A percentile compares a stretch with the other conserved stretches of the same genome.
Conservation (phyloP, 2,113 vertebrate species). For the Chaetura pelagica region DNA sequence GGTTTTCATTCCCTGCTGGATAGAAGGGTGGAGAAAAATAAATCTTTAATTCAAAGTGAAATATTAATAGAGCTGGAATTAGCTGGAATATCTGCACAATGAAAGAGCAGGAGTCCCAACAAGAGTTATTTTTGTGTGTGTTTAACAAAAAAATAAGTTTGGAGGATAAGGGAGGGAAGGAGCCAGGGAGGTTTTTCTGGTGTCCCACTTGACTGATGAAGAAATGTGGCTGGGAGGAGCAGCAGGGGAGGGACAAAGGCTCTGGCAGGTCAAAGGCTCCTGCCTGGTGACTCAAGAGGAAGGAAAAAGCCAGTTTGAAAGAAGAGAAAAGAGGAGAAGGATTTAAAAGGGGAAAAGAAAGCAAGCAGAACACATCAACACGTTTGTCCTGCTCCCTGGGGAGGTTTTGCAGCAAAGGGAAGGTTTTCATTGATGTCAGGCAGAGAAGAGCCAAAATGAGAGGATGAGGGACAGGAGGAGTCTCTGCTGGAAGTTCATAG, state of each 20-base stretch:
- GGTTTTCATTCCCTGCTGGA: constrained; percentile 55
- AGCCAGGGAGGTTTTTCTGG: not conserved
- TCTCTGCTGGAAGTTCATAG: not conserved
- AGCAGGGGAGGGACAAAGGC: fast-evolving
- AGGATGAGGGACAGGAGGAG: not conserved
- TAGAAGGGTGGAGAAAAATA: constrained; percentile 5
- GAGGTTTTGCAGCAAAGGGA: not conserved
- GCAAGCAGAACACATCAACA: not conserved
- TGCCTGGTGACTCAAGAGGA: not conserved
- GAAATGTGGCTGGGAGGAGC: fast-evolving
- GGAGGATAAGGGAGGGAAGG: not conserved
- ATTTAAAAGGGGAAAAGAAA: not conserved
- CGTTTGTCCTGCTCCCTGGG: not conserved
- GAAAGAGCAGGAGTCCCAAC: constrained; percentile 12
- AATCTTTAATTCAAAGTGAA: constrained; percentile 77
- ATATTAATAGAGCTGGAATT: constrained; percentile 75
- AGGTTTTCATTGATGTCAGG: not conserved
- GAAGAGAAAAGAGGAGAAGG: not conserved
- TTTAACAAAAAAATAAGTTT: not conserved
- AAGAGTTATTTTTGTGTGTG: not conserved
- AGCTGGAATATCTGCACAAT: constrained; percentile 50
- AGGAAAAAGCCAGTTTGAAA: not conserved
- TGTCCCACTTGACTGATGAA: not conserved
- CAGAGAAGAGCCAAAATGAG: not conserved
- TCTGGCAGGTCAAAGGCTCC: not conserved